Evolutionary conservation across 1,140 invertebrate species (phyloP).

Genomic region (Holcopasites calliopsidis): DNA sequence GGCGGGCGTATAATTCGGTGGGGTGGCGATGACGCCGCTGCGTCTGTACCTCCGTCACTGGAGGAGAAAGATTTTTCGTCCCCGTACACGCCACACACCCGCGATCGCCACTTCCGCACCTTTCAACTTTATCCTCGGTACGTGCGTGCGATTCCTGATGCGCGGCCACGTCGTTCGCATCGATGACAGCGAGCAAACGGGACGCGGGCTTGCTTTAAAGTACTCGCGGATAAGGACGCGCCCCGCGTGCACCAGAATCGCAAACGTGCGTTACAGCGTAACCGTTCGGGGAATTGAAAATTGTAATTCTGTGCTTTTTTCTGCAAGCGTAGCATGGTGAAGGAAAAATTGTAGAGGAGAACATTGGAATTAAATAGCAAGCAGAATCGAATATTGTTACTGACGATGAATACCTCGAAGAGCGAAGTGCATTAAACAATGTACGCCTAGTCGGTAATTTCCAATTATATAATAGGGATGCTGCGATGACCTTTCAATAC

Average conservation of each 20-base stretch:
- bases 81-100: background rate
- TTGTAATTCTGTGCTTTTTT: background rate
- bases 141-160: conserved; percentile 68
- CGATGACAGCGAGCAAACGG: conserved; percentile 36
- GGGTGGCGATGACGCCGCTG: conserved; percentile 33
- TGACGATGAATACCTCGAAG: no score
- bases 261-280: background rate
- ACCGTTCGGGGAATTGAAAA: conserved; percentile 8
- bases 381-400: no score
- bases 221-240: conserved; percentile 12
- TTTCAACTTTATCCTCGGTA: conserved; percentile 71
- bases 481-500: no score
- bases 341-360: no score
- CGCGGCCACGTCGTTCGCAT: conserved; percentile 26
- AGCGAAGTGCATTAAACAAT: no score
- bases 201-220: conserved; percentile 26
- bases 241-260: conserved; percentile 1
- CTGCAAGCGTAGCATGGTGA: no score
- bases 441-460: no score
- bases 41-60: background rate
- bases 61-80: conserved; percentile 47
- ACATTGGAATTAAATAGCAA: no score
- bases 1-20: conserved; percentile 59
- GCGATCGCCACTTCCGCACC: conserved; percentile 21
- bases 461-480: no score